Base-by-base conservation (phyloP, 1,140 invertebrate species). In the Frieseomelitta varia region DNA sequence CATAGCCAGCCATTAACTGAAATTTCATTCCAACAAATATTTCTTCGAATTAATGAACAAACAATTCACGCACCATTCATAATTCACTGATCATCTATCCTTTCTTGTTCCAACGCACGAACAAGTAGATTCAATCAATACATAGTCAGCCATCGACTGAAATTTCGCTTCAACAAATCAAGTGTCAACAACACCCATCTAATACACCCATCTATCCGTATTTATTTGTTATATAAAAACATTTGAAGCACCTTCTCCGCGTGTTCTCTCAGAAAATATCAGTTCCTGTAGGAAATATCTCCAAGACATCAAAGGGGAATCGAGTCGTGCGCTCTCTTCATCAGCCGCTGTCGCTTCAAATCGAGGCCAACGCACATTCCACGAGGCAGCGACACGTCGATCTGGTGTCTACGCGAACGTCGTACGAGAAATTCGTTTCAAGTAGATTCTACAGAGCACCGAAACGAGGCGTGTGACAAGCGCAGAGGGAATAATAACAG, bases 401-500 rank as follows among this genome's bases (percentile, higher is more conserved):
- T 83, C 53, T 27, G 53, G 30, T 82, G n/a, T 69, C 69, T 30
- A 58, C 55, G 81, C 39, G 51, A 77, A 77, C 17, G 12, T 75
- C 58, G 74, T 19, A 47, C n/a, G 39, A 56, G 39, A n/a, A 77
- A 83, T 77, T 83, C 65, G 55, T 58, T 76, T 21, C 17, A 21
- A 24, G 15, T n/a, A n/a, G n/a, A n/a, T 77, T 74, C 27, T 15
- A 63, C 6, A n/a, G 21, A 77, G 21, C 53, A 55, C 73, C 34
- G 53, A 58, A 68, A 82, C 73, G 74, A 58, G 39, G 34, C 74
- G 47, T n/a, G 74, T 78, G 75, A 69, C 65, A 34, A 69, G n/a
- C 63, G 14, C 11, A 63, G 27, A 68, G 63, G 61, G 77, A 83
- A 83, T 78, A 83, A 83, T 83, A 78, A 77, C 74, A 83, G 51